Evolutionary conservation across 2,113 vertebrate species (phyloP), one percentile per base, ranked within the genome.

Genomic region (Hemibagrus wyckioides): DNA sequence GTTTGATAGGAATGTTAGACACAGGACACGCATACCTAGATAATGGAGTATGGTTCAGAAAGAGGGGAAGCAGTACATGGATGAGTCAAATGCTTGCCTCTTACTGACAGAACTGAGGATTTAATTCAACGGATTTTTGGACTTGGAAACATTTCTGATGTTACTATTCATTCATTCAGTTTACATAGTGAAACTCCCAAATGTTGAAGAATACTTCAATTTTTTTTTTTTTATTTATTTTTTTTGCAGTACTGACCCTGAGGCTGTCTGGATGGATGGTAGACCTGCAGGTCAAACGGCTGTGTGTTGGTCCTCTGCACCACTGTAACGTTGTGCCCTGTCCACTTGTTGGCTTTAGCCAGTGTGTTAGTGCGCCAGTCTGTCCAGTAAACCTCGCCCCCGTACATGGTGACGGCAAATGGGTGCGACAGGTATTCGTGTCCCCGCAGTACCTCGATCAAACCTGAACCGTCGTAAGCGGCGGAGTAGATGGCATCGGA

Each of bases 291-390:
- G 94, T 99, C 98, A 4, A 99, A 99, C 14, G 98, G 98, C 92
- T 99, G 98, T 0, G 98, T 99, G 92, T 98, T 99, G 94, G 98
- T 99, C 80, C 98, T 95, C 91, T 99, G 98, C 77, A 99, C 98
- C 77, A 99, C 97, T 0, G 97, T 99, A 90, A 99, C 98, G 0
- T 99, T 98, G 94, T 97, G 96, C 80, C 98, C 98, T 0, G 97
- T 99, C 98, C 98, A 99, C 91, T 99, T 99, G 95, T 99, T 99
- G 91, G 98, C 98, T 93, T 98, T 99, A 91, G 98, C 97, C 92
- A 99, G 91, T 0, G 98, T 99, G 93, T 99, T 99, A 79, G 98
- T 99, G 61, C 97, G 93, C 98, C 98, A 99, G 94, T 99, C 98
- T 0, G 98, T 99, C 98, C 98, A 99, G 93, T 99, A 99, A 5